These are phyloP conservation scores for Steatocranus sp. DNA, from an alignment of 2,797 vertebrate species.

Conservation along the genomic window DNA sequence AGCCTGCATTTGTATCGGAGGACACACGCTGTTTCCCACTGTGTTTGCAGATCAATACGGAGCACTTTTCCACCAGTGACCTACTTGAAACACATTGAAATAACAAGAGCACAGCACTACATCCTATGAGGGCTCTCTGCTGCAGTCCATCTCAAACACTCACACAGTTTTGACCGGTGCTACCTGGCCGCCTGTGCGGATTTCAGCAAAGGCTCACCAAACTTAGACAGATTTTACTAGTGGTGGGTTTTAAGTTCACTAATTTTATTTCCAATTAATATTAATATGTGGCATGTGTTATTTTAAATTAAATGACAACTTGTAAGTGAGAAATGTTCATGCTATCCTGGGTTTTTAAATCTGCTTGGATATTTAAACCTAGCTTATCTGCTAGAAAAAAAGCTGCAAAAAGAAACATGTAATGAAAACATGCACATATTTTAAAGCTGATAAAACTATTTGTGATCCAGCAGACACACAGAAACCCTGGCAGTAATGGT, in stretches of 20 bases:
- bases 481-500: neutral
- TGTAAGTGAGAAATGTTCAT: rapidly evolving
- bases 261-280: neutral
- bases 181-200: neutral
- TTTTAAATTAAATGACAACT: neutral
- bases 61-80: neutral
- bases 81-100: neutral
- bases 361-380: neutral
- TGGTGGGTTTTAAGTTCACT: neutral
- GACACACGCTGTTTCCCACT: neutral
- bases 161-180: neutral
- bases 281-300: neutral
- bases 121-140: neutral
- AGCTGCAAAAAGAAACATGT: neutral
- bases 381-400: neutral
- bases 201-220: neutral
- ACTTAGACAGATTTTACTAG: neutral
- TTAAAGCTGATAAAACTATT: neutral
- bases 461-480: neutral
- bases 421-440: neutral
- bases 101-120: neutral
- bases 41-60: neutral
- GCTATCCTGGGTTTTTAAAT: neutral
- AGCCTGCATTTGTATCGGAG: neutral
- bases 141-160: neutral